Percentiles rank a stretch among this genome's conserved stretches.
Evolutionary conservation across 2,888 invertebrate species (phyloP).

Genomic region (Drosophila anceps): DNA sequence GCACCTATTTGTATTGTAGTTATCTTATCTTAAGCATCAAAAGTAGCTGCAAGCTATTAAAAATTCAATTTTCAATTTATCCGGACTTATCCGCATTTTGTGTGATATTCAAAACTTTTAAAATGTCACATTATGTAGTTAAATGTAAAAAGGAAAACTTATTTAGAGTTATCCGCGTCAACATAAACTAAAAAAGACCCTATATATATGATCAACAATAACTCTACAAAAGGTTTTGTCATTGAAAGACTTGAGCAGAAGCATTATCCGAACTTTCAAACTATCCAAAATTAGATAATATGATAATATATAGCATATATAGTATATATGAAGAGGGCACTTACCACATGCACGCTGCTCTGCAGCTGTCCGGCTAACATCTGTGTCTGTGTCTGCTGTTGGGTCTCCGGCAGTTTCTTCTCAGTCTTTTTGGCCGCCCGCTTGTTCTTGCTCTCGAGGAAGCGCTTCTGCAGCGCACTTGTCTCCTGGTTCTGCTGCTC

Average conservation of each 20-base stretch:
- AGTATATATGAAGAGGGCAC: constrained; percentile 69
- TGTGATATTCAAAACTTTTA: not conserved
- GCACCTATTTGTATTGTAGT: not conserved
- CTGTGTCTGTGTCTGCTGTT: constrained; percentile 64
- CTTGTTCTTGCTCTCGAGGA: constrained; percentile 95
- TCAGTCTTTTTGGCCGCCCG: constrained; percentile 93
- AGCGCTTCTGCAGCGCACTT: constrained; percentile 93
- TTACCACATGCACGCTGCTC: constrained; percentile 92
- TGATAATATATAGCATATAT: no score
- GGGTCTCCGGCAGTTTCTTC: constrained; percentile 86
- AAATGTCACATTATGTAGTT: not conserved
- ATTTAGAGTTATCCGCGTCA: not conserved
- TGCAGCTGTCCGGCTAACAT: constrained; percentile 87
- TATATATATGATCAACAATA: not conserved
- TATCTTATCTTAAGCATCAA: not conserved
- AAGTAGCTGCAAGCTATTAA: not conserved
- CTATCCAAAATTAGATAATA: not conserved
- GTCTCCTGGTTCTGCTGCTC: constrained; percentile 97
- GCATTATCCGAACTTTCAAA: not conserved
- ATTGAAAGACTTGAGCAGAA: not conserved
- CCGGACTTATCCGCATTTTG: not conserved
- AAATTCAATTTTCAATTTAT: not conserved
- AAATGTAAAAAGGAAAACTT: no score
- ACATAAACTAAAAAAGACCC: not conserved
- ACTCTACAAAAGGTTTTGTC: not conserved